A percentile compares a stretch with the other conserved stretches of the same genome.
These are phyloP conservation scores for Sebastiscus tertius DNA, from an alignment of 2,797 vertebrate species.

Conservation along the genomic window DNA sequence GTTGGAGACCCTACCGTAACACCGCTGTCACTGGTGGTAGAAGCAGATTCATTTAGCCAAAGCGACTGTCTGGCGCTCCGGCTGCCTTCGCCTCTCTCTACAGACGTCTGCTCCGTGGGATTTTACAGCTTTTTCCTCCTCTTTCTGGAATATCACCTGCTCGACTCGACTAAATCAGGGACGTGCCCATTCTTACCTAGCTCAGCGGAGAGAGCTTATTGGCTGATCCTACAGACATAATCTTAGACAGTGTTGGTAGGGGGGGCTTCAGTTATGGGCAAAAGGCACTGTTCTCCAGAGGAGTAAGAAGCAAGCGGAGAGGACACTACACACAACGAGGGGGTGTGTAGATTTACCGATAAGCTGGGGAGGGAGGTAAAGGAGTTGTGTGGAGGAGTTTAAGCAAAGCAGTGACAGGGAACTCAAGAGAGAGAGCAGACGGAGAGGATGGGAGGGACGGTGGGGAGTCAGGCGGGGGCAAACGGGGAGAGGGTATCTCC, in stretches of 20 bases:
- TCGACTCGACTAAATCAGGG: slow-evolving; percentile 15
- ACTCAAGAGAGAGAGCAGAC: slow-evolving; percentile 22
- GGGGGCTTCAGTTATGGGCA: slow-evolving; percentile 41
- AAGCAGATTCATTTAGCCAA: slow-evolving; percentile 43
- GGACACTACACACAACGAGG: slow-evolving; percentile 15
- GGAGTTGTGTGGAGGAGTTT: slow-evolving; percentile 43
- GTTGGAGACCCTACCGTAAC: slow-evolving; percentile 59
- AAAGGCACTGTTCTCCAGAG: slow-evolving; percentile 28
- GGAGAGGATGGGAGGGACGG: slow-evolving; percentile 33
- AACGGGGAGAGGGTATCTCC: slow-evolving; percentile 54
- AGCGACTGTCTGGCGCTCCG: slow-evolving; percentile 17
- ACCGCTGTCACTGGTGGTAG: slow-evolving; percentile 63
- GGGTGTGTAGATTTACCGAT: slow-evolving; percentile 38
- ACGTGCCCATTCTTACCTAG: slow-evolving; percentile 42
- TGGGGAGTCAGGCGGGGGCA: slow-evolving; percentile 49
- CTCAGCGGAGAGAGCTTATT: slow-evolving; percentile 47
- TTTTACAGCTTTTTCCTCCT: slow-evolving; percentile 35
- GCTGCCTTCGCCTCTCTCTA: slow-evolving; percentile 24
- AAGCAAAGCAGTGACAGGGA: slow-evolving; percentile 26
- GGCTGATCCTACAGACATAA: slow-evolving; percentile 56
- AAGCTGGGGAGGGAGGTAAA: slow-evolving; percentile 31
- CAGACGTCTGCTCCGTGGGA: slow-evolving; percentile 43
- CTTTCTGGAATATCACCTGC: slow-evolving; percentile 60
- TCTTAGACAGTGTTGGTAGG: slow-evolving; percentile 32
- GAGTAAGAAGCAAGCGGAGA: slow-evolving; percentile 7